Percentiles rank a stretch among this genome's conserved stretches.
Evolutionary conservation across 2,113 vertebrate species (phyloP).

Genomic region (Montifringilla adamsi): DNA sequence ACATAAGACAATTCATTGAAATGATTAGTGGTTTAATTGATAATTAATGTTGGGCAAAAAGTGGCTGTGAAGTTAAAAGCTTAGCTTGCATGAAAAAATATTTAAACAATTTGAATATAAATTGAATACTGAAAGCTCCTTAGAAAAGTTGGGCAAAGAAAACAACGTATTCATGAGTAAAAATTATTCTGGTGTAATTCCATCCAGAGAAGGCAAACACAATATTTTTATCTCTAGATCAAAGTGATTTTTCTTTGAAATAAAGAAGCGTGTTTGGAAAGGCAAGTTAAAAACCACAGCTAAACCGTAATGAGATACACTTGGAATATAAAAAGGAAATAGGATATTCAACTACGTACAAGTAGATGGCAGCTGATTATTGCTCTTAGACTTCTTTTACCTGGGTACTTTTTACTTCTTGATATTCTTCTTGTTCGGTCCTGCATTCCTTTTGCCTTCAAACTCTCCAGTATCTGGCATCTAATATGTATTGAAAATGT

Average conservation of each 20-base stretch:
- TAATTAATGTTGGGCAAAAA: background rate
- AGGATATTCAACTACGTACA: background rate
- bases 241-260: background rate
- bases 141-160: background rate
- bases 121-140: background rate
- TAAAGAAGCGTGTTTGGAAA: background rate
- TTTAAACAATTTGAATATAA: background rate
- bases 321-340: background rate
- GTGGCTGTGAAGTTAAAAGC: background rate
- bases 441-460: background rate
- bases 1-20: background rate
- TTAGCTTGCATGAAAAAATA: background rate
- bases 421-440: rapidly evolving
- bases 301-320: background rate
- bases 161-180: background rate
- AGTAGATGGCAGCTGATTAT: background rate
- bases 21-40: background rate
- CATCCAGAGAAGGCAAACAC: background rate
- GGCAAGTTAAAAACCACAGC: background rate
- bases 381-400: background rate
- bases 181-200: background rate
- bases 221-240: background rate
- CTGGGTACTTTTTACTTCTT: background rate
- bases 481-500: background rate
- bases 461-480: background rate